Evolutionary conservation across 1,140 invertebrate genomes (phyloP), one percentile per base, ranked within the genome.

Genomic region (Frieseomelitta varia): DNA sequence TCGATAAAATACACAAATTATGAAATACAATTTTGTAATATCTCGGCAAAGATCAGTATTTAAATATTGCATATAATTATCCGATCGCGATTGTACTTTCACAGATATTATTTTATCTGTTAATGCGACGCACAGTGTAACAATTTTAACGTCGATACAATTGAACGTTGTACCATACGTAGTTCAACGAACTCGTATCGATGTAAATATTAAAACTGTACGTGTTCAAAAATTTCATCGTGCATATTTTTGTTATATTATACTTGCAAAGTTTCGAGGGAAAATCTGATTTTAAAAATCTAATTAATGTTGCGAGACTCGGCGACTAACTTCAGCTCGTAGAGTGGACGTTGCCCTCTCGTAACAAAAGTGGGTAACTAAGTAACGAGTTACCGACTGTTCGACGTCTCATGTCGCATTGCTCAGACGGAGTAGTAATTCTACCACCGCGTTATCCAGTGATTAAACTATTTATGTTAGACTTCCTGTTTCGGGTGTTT

Each of bases 401-500:
- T 63, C 87, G 39, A 27, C 53, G 17, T 56, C 24, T 65, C 15
- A 47, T 4, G 61, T n/a, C 47, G 53, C 56, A 27, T 56, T 55
- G 24, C 58, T 84, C 73, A 53, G 61, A 56, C 61, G 34, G 74
- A 72, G 80, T 81, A 74, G 68, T 73, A 63, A 77, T 72, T 86
- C 85, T 81, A 79, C 47, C 24, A 69, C 47, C 65, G 11, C 74
- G 65, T 84, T 78, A 68, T 68, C 53, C 56, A 77, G 27, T 86
- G 88, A 84, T 81, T 58, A 77, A 81, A 87, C 61, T 87, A 85
- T 77, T 85, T 81, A 79, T 55, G 74, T 81, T 69, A 65, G 71
- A 78, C 79, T 87, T 88, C 86, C 83, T 85, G 79, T 58, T 85
- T 55, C 30, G 69, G 39, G 72, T 85, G 84, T 85, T 87, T 78